Evolutionary conservation across 2,113 vertebrate species (phyloP).

Genomic region (Cathartes aura): DNA sequence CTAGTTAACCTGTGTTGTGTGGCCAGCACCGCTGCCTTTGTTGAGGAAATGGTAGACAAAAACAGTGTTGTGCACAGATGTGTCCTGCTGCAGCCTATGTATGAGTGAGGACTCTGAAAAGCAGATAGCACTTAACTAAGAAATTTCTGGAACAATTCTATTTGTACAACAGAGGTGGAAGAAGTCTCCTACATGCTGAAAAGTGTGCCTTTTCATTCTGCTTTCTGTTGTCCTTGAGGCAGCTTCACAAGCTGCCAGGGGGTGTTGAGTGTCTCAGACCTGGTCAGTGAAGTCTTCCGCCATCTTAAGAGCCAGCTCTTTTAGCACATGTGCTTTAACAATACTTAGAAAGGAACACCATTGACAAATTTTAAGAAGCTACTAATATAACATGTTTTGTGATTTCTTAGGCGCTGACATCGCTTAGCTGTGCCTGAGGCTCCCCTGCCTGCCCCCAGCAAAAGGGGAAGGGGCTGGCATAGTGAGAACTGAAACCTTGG

Average conservation of each 20-base stretch:
- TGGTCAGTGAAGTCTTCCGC: background rate
- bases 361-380: background rate
- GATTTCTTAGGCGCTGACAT: background rate
- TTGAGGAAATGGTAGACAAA: background rate
- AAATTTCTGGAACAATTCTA: background rate
- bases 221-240: background rate
- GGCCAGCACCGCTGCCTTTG: background rate
- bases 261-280: background rate
- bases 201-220: background rate
- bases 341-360: background rate
- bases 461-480: no score
- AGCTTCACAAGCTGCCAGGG: background rate
- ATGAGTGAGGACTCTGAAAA: background rate
- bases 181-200: background rate
- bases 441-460: background rate
- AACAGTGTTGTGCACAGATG: rapidly evolving
- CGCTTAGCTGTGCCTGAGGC: background rate
- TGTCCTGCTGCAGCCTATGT: background rate
- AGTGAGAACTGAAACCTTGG: background rate
- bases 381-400: no score
- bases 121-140: background rate
- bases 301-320: background rate
- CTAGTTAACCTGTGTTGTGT: no score
- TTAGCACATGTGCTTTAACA: background rate
- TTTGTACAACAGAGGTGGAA: background rate